Conservation (phyloP, 2,113 vertebrate species). For the Semnornis frantzii region DNA sequence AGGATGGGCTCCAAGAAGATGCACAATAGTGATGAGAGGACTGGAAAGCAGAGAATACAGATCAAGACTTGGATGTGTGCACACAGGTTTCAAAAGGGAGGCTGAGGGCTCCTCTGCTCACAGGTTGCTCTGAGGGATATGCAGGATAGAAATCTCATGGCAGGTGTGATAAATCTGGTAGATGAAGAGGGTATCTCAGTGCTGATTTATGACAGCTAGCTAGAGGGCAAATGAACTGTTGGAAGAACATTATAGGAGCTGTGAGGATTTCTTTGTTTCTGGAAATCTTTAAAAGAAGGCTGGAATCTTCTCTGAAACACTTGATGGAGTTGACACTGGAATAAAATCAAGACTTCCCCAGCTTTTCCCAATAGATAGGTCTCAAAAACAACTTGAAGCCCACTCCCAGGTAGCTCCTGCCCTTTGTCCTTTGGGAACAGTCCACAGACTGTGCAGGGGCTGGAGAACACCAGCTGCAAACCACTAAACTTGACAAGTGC, state of each 20-base stretch:
- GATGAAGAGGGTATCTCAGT: background rate
- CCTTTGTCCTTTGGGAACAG: background rate
- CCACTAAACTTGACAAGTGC: background rate
- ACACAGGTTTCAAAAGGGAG: background rate
- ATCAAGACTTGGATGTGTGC: background rate
- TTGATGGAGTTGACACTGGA: background rate
- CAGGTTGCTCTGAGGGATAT: background rate
- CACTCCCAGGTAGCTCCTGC: background rate
- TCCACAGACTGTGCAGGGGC: background rate
- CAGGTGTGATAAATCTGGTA: background rate
- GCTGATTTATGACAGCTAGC: background rate
- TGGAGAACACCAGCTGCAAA: background rate
- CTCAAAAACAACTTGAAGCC: background rate
- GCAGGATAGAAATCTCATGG: background rate
- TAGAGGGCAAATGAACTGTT: background rate
- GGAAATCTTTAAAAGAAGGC: background rate
- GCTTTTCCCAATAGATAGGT: background rate
- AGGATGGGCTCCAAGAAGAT: background rate
- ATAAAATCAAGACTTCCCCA: background rate
- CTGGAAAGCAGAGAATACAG: background rate
- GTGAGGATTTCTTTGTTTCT: background rate
- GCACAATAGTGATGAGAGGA: background rate
- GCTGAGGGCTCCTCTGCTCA: background rate
- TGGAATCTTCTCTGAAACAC: background rate
- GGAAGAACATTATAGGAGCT: slow-evolving; percentile 3